Evolutionary conservation across 2,888 invertebrate species (phyloP), one percentile per base, ranked within the genome.

Genomic region (Melieria crassipennis): DNA sequence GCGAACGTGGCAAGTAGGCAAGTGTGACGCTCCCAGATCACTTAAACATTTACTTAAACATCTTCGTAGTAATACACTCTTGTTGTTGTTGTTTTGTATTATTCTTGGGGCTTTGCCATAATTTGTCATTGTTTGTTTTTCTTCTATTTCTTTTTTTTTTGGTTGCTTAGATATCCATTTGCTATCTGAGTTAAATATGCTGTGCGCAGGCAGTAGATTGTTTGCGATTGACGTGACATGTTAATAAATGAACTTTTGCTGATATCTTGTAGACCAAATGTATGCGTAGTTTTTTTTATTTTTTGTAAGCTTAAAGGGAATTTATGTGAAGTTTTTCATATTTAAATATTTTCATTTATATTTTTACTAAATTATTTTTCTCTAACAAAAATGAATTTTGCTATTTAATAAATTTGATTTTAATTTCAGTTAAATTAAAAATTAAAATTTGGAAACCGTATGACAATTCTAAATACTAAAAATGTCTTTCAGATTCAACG

Each of bases 181-280:
- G 66, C 79, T 73, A 80, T 81, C 82, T 80, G 75, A 82, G 81
- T 83, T 83, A 83, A 79, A 78, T 78, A 82, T 82, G 81, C 30
- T 30, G 80, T 82, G 82, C 81, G 81, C 80, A 82, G 83, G 78
- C 81, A 83, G 81, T 83, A 81, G 83, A 82, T 82, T 78, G 81
- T 78, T 81, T 80, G 78, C 79, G 82, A 82, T 83, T 83, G 81
- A 83, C 83, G 81, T 82, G 82, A 81, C 82, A 79, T 78, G 83
- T 83, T 82, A 83, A 81, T 82, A 80, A 80, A 82, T 79, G 80
- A 60, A 45, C 61, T 30, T 30, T 30, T 30, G 1, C 30, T 30
- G 30, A 30, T 30, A 30, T 30, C 30, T 30, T 30, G 1, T 30
- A 30, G 30, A 30, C 30, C 2, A 30, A 30, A 30, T 3, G 2